Conservation (phyloP, 2,113 vertebrate species). For the Gyps fulvus region DNA sequence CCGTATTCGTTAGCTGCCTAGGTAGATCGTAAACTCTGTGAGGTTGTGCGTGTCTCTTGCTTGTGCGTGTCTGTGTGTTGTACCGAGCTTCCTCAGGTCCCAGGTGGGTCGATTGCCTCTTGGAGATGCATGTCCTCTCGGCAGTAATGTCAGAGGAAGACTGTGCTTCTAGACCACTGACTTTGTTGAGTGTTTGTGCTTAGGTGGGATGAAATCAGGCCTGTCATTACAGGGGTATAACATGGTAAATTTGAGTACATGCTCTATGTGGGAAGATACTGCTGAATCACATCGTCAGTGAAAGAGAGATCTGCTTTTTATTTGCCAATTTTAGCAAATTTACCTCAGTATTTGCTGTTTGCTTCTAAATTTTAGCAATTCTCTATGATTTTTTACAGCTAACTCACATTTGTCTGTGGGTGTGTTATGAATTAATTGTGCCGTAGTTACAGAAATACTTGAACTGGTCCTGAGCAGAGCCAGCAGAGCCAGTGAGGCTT, state of each 20-base stretch:
- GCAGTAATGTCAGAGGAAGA: not conserved
- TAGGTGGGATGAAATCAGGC: not conserved
- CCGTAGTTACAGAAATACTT: not conserved
- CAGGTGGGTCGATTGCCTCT: rapidly evolving
- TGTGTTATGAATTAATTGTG: not conserved
- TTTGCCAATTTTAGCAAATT: not conserved
- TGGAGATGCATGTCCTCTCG: not conserved
- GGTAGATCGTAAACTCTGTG: not conserved
- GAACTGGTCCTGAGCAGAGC: not conserved
- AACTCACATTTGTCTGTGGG: not conserved
- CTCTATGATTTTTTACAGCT: not conserved
- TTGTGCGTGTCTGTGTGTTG: not conserved
- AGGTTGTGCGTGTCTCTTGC: not conserved
- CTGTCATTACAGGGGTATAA: not conserved
- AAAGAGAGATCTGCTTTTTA: not conserved
- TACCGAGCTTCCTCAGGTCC: not conserved
- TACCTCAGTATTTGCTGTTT: not conserved
- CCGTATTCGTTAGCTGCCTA: not conserved
- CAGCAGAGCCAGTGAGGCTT: not conserved
- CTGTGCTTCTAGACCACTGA: not conserved
- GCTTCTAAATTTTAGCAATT: not conserved
- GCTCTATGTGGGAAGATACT: not conserved
- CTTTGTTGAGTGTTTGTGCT: not conserved
- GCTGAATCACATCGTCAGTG: not conserved
- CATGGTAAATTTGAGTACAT: not conserved